A percentile compares a stretch with the other conserved stretches of the same genome.
Conservation (phyloP, 1,140 invertebrate species). For the Drosophila pachea region DNA sequence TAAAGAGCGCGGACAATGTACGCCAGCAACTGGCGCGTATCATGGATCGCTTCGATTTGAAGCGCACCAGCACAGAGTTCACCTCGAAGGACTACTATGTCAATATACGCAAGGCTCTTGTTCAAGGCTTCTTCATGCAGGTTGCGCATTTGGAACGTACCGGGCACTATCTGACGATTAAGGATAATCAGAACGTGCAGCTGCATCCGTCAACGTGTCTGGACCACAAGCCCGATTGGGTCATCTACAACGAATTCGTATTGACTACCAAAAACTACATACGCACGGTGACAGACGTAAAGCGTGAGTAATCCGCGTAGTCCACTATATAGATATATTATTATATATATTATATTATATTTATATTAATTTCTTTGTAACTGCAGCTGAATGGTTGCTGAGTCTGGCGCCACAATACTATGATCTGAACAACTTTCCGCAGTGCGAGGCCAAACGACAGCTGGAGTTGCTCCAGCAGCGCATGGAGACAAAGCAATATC, state of each 20-base stretch:
- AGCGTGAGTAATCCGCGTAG: constrained; percentile 86
- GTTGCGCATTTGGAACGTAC: constrained; percentile 97
- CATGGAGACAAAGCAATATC: constrained; percentile 91
- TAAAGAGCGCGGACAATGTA: constrained; percentile 91
- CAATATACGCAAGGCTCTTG: constrained; percentile 98
- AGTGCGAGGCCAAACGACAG: constrained; percentile 96
- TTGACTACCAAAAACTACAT: constrained; percentile 99
- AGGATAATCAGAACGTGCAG: constrained; percentile 99
- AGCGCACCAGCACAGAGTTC: constrained; percentile 98
- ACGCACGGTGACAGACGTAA: constrained; percentile 98
- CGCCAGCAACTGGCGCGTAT: constrained; percentile 84
- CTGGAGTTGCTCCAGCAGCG: constrained; percentile 91
- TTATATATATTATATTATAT: too few relatives aligned
- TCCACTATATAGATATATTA: not conserved
- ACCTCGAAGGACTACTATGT: constrained; percentile 99
- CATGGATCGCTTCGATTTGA: constrained; percentile 93
- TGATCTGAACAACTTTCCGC: constrained; percentile 97
- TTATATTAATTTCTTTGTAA: constrained; percentile 1
- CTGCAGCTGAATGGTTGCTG: constrained; percentile 93
- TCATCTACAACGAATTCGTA: constrained; percentile 99
- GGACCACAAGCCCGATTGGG: constrained; percentile 99
- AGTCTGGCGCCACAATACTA: constrained; percentile 98
- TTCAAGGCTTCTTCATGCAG: constrained; percentile 99
- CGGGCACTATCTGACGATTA: constrained; percentile 98
- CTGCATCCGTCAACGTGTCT: constrained; percentile 99